A percentile compares a stretch with the other conserved stretches of the same genome.
These are phyloP conservation scores for Meiosimyza platycephala DNA, from an alignment of 2,888 invertebrate species.

Conservation along the genomic window DNA sequence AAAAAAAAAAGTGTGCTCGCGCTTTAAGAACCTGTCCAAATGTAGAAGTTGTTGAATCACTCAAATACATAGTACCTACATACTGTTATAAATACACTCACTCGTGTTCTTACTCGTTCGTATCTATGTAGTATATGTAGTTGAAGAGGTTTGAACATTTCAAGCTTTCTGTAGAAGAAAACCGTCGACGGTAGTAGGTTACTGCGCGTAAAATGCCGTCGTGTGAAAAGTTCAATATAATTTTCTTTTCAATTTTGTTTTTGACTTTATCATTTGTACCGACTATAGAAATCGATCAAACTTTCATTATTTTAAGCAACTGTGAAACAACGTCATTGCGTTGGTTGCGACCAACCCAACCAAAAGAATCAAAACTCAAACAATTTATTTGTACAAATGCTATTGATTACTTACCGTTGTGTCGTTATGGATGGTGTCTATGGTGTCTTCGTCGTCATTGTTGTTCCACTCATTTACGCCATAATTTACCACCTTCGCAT, in stretches of 20 bases:
- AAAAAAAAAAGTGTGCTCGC: slow-evolving; percentile 21
- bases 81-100: not conserved
- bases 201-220: too few relatives aligned
- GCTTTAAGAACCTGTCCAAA: not conserved
- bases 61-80: not conserved
- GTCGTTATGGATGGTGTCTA: too few relatives aligned
- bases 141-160: not conserved
- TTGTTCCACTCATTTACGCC: too few relatives aligned
- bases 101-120: not conserved
- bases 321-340: not conserved
- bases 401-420: slow-evolving; percentile 2
- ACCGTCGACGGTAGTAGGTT: too few relatives aligned
- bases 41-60: slow-evolving; percentile 1
- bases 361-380: too few relatives aligned
- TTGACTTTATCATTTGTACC: not conserved
- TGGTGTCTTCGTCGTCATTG: too few relatives aligned
- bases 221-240: too few relatives aligned
- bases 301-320: not conserved
- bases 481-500: too few relatives aligned
- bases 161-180: too few relatives aligned
- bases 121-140: not conserved
- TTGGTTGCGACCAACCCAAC: too few relatives aligned
- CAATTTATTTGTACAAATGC: not conserved
- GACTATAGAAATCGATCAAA: slow-evolving; percentile 21
- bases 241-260: too few relatives aligned